Percentiles rank a stretch among this genome's conserved stretches.
phyloP scores from a whole-genome alignment of 2,888 invertebrate genomes.

The Hydrotaea cyrtoneurina region DNA sequence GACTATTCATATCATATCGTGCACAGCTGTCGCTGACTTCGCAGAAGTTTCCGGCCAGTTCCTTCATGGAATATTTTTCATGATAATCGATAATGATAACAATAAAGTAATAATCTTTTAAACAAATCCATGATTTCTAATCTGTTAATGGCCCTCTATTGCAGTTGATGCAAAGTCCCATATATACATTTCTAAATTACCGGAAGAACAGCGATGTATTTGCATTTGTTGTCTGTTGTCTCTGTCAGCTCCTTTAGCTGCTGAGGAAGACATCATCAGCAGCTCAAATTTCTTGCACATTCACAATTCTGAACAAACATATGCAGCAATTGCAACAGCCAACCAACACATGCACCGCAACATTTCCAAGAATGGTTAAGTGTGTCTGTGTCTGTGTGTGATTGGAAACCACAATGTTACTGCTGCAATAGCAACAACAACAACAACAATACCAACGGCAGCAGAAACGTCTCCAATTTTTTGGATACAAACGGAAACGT shows the following conservation, averaged over 20 bases:
- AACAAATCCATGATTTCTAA: too few species aligned
- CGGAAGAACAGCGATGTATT: slow-evolving; percentile 4
- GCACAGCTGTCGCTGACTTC: too few species aligned
- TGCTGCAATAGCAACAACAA: slow-evolving; percentile 31
- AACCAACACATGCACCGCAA: slow-evolving; percentile 38
- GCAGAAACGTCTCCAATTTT: slow-evolving; percentile 45
- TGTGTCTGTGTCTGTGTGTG: neutral
- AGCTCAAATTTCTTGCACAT: slow-evolving; percentile 29
- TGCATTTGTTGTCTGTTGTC: neutral
- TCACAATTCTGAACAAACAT: slow-evolving; percentile 15
- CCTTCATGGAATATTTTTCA: too few species aligned
- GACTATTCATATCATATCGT: too few species aligned
- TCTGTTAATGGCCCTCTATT: too few species aligned
- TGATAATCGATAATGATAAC: too few species aligned
- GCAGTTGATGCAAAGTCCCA: neutral
- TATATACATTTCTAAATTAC: slow-evolving; percentile 28
- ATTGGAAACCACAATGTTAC: slow-evolving; percentile 61
- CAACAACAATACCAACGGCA: neutral
- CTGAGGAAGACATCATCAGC: slow-evolving; percentile 35
- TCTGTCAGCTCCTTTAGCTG: neutral
- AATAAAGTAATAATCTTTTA: too few species aligned
- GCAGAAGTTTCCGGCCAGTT: too few species aligned
- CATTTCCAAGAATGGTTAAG: slow-evolving; percentile 31
- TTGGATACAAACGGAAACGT: slow-evolving; percentile 4
- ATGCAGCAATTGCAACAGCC: slow-evolving; percentile 55